These are phyloP conservation scores for Hemichromis elongatus DNA, from an alignment of 2,113 vertebrate genomes.

Conservation along the genomic window DNA sequence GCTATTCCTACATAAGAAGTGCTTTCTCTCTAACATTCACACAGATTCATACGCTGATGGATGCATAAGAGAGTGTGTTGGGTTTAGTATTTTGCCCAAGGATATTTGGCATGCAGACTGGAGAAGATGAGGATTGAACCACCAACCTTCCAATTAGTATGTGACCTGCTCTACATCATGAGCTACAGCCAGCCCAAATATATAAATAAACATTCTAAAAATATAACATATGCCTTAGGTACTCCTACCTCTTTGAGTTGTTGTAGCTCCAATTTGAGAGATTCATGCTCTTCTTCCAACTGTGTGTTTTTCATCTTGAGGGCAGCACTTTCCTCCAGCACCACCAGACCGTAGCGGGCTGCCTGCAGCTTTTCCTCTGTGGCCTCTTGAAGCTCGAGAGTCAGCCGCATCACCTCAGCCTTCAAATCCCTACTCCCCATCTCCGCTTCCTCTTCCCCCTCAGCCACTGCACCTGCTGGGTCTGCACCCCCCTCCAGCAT, in stretches of 20 bases:
- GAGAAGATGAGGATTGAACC: not conserved
- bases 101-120: not conserved
- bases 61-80: not conserved
- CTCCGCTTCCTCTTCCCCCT: constrained; percentile 27
- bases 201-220: not conserved
- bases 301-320: constrained; percentile 74
- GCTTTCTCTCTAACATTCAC: not conserved
- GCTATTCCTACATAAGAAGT: not conserved
- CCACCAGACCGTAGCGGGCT: constrained; percentile 80
- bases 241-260: constrained; percentile 78
- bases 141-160: not conserved
- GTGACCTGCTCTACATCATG: not conserved
- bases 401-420: constrained; percentile 74
- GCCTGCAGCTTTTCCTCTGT: constrained; percentile 83
- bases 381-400: constrained; percentile 79
- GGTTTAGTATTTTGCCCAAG: not conserved
- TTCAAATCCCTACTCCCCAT: constrained; percentile 55
- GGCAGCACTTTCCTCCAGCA: constrained; percentile 79
- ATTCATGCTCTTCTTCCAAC: constrained; percentile 78
- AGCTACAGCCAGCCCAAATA: not conserved
- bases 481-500: constrained; percentile 56
- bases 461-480: constrained; percentile 6
- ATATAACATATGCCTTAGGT: not conserved
- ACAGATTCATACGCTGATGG: not conserved
- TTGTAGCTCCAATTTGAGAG: constrained; percentile 72